Evolutionary conservation across 2,888 invertebrate genomes (phyloP).

Genomic region (Amaurobius ferox): DNA sequence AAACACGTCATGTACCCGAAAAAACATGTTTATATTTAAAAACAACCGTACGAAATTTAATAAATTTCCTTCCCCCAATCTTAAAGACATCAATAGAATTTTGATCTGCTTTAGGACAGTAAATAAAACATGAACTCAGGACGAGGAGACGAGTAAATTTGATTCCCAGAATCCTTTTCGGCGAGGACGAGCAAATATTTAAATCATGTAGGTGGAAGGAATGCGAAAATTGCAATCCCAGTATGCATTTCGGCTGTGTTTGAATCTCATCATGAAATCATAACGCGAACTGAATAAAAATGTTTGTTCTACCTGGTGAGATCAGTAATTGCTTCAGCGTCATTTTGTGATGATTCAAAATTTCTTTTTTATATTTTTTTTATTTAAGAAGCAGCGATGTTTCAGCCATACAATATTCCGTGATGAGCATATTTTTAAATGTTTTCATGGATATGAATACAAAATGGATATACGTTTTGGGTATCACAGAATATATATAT

Average conservation of each 20-base stretch:
- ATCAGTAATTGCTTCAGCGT: too few species aligned
- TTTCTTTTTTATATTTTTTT: too few species aligned
- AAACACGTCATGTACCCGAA: neutral
- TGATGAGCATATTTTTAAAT: too few species aligned
- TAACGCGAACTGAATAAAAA: too few species aligned
- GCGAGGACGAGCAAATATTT: neutral
- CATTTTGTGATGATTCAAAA: too few species aligned
- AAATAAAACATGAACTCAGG: slow-evolving; percentile 5
- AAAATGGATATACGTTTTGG: too few species aligned
- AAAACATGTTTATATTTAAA: neutral
- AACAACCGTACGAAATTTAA: neutral
- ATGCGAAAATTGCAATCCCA: neutral
- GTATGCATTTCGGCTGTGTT: neutral
- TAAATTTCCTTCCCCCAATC: neutral
- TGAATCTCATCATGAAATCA: too few species aligned
- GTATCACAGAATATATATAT: too few species aligned
- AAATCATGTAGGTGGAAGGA: neutral
- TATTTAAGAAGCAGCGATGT: too few species aligned
- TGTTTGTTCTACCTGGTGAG: too few species aligned
- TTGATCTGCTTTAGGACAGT: neutral
- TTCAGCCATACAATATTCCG: too few species aligned
- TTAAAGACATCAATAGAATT: neutral
- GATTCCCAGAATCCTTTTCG: neutral
- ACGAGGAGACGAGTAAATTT: neutral
- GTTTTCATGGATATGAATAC: too few species aligned